These are phyloP conservation scores for Oreonectes daqikongensis DNA, from an alignment of 2,797 vertebrate genomes.

Conservation along the genomic window DNA sequence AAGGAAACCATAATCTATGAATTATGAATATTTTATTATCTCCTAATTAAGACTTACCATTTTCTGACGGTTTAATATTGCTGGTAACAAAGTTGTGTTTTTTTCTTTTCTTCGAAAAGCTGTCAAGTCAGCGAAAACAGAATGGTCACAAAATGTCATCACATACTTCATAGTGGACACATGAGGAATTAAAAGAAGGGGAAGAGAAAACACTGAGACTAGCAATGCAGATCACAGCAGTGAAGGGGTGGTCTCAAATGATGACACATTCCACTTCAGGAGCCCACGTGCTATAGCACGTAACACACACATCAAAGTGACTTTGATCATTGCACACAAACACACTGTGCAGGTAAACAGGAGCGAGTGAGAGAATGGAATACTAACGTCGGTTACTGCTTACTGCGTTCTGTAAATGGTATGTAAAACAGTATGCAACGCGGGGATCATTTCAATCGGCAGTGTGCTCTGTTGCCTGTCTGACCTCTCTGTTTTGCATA, in stretches of 20 bases:
- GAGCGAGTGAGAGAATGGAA: constrained; percentile 12
- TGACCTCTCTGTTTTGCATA: not conserved
- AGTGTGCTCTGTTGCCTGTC: not conserved
- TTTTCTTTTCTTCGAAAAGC: not conserved
- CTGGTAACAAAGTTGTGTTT: constrained; percentile 10
- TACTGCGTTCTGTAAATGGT: not conserved
- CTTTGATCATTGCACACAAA: constrained; percentile 51
- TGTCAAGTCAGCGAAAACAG: constrained; percentile 29
- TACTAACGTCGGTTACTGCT: constrained; percentile 9
- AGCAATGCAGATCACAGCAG: constrained; percentile 38
- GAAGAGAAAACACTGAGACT: not conserved
- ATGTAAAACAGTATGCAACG: constrained; percentile 1
- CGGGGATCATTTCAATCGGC: not conserved
- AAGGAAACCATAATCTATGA: constrained; percentile 38
- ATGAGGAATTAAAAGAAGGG: not conserved
- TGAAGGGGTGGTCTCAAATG: constrained; percentile 16
- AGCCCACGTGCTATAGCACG: constrained; percentile 24
- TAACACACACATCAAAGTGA: constrained; percentile 54
- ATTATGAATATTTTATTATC: constrained; percentile 53
- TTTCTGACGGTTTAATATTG: constrained; percentile 42
- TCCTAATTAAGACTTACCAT: constrained; percentile 45
- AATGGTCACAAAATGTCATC: not conserved
- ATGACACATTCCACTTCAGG: constrained; percentile 42
- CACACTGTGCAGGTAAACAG: constrained; percentile 36
- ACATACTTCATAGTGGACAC: not conserved